Percentiles rank a stretch among this genome's conserved stretches.
phyloP scores from a whole-genome alignment of 1,140 invertebrate species.

The Helicoverpa armigera region DNA sequence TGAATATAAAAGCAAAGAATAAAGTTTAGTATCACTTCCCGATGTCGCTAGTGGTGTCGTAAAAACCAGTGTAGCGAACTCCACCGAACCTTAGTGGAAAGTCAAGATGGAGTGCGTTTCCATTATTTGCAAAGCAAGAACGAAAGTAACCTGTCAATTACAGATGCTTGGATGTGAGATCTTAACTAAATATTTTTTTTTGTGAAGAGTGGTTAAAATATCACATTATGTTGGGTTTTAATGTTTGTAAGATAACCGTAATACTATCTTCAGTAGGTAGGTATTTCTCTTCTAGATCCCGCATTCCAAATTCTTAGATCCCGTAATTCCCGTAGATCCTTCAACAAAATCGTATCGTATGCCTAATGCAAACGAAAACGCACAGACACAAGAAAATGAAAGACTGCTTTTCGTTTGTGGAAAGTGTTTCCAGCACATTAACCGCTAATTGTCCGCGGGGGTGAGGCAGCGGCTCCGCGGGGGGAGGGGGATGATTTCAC shows the following conservation, averaged over 20 bases:
- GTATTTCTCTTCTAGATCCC: no score
- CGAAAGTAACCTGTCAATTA: no score
- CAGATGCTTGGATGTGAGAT: no score
- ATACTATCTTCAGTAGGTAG: no score
- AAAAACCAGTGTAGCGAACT: neutral
- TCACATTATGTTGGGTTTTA: no score
- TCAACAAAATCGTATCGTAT: no score
- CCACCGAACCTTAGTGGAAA: neutral
- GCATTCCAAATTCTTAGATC: no score
- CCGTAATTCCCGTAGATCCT: no score
- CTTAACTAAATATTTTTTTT: no score
- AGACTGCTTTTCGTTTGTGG: slow-evolving; percentile 51
- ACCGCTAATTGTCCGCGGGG: slow-evolving; percentile 63
- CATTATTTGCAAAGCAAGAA: neutral
- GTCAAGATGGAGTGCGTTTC: neutral
- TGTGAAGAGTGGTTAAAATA: no score
- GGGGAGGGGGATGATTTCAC: slow-evolving; percentile 46
- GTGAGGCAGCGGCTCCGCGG: neutral
- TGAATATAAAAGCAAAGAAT: neutral
- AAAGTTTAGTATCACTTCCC: neutral
- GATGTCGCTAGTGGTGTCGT: neutral
- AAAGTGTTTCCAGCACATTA: slow-evolving; percentile 70
- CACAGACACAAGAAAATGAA: slow-evolving; percentile 50
- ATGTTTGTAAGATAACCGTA: no score
- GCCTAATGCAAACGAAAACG: slow-evolving; percentile 44